Evolutionary conservation across 92 coral and sea anemone species (phyloP).

Genomic region (Parazoanthus swiftii): DNA sequence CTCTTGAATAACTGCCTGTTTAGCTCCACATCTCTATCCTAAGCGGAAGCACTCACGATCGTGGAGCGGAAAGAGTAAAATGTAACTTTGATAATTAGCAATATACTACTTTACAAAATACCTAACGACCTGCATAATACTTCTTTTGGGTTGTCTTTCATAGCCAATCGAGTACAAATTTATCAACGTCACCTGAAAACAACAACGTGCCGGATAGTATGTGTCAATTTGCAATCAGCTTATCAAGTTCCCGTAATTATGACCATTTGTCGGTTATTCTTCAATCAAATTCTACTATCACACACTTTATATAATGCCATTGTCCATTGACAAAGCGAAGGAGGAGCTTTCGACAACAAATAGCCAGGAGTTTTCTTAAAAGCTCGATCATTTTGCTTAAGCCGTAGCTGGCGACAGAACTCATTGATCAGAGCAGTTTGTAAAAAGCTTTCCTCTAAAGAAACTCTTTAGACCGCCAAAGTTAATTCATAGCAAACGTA

Average conservation of each 20-base stretch:
- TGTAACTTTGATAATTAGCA: not conserved
- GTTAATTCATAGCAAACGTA: too few relatives aligned
- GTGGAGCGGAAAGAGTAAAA: not conserved
- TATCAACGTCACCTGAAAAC: not conserved
- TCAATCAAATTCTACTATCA: slow-evolving; percentile 7
- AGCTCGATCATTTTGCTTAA: not conserved
- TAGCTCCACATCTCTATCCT: not conserved
- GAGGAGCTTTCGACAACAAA: slow-evolving; percentile 5
- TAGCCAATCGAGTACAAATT: slow-evolving; percentile 24
- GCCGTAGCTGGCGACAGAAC: not conserved
- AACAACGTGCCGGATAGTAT: not conserved
- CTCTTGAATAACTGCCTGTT: not conserved
- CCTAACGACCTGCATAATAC: not conserved
- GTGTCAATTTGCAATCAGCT: slow-evolving; percentile 16
- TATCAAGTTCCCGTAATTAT: slow-evolving; percentile 15
- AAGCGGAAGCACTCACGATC: not conserved
- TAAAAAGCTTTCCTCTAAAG: not conserved
- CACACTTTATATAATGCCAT: slow-evolving; percentile 18
- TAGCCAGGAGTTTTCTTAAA: slow-evolving; percentile 4
- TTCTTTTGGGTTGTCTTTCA: not conserved
- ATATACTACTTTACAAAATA: not conserved
- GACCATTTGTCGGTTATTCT: not conserved
- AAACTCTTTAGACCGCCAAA: not conserved
- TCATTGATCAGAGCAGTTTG: not conserved
- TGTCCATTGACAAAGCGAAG: slow-evolving; percentile 32